Base-by-base conservation (phyloP, 2,113 vertebrate species). In the Cygnus buccinator region DNA sequence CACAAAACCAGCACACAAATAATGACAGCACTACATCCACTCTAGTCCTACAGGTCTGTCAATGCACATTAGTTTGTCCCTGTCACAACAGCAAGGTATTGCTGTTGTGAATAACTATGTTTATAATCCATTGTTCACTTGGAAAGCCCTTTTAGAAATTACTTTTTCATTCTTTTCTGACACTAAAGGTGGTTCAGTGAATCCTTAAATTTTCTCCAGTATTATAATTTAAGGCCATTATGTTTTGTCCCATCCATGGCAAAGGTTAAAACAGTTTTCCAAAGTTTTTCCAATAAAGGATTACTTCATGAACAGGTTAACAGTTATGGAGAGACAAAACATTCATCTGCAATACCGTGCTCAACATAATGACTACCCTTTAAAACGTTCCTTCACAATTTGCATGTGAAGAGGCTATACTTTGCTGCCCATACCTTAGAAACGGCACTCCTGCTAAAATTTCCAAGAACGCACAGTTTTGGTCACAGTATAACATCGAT, bases 141-240 rank as follows among this genome's bases (percentile, higher is more conserved):
- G 87, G 83, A 92, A 97, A 97, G 65, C 13, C 48, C 23, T 89
- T 83, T 71, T 43, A 93, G 87, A 25, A 76, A 33, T 29, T 70
- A 70, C 35, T n/a, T 65, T 76, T 75, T 59, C 66, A 26, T 59
- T 13, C 50, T 88, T 67, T 29, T 67, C 46, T 48, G 65, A 68
- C 57, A 31, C 59, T 89, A 31, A 80, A 89, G 67, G 75, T 43
- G 55, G 50, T 89, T 90, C 63, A 84, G 31, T 93, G 79, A 66
- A 43, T 52, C 25, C 13, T 37, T 71, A 48, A 61, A 26, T 4
- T 67, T 62, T 84, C 94, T 58, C 58, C 20, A 59, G 15, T 76
- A 33, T 55, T 61, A 35, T 12, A 71, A 68, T 48, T 20, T 66
- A 74, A 78, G 46, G 31, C 46, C 52, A 57, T 63, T 67, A 31